A percentile compares a stretch with the other conserved stretches of the same genome.
phyloP scores from a whole-genome alignment of 2,113 vertebrate genomes.

The Baryphthengus martii region DNA sequence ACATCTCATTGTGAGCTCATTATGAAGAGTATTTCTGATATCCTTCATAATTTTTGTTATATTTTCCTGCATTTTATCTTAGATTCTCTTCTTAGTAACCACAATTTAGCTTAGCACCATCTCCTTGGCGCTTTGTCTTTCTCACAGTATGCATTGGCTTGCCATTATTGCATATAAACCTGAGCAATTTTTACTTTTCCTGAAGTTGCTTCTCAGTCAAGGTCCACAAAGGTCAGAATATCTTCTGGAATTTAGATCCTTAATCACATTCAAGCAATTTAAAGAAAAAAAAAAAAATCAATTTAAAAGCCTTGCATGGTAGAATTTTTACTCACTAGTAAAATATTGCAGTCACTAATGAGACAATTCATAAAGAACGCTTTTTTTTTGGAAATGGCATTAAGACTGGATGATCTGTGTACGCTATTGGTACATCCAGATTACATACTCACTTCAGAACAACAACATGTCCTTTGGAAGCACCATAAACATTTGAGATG shows the following conservation, averaged over 20 bases:
- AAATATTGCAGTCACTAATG: neutral
- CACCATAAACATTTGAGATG: neutral
- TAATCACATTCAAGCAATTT: neutral
- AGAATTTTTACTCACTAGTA: neutral
- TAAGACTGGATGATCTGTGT: neutral
- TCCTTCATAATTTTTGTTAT: neutral
- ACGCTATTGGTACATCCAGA: fast-evolving
- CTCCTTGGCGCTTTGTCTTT: neutral
- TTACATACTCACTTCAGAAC: neutral
- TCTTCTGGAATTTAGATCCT: neutral
- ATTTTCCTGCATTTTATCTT: neutral
- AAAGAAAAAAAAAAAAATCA: neutral
- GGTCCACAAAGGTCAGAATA: neutral
- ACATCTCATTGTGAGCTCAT: neutral
- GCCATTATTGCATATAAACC: neutral
- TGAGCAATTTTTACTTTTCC: neutral
- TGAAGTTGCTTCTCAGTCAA: neutral
- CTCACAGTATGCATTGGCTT: fast-evolving
- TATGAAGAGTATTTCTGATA: neutral
- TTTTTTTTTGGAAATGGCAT: neutral
- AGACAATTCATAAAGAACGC: neutral
- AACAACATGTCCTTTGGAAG: neutral
- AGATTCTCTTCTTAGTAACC: neutral
- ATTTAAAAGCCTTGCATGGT: neutral
- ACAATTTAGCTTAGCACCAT: neutral